Base-by-base conservation (phyloP, 2,113 vertebrate genomes). In the Pogonocichla stellata region DNA sequence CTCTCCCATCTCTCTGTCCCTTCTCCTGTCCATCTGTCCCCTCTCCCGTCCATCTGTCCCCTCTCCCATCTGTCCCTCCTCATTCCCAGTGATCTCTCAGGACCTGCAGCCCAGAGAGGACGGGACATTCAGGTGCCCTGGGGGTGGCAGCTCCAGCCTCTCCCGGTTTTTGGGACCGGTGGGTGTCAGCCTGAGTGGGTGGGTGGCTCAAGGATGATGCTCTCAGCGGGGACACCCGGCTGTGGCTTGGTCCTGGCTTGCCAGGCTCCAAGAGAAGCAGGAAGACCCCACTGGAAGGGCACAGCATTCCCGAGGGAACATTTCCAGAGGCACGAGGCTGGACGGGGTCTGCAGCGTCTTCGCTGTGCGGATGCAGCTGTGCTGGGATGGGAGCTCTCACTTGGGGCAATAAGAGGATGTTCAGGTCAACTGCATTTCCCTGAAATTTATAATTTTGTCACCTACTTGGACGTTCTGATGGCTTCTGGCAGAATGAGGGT, bases 321-420 rank as follows among this genome's bases (percentile, higher is more conserved):
- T 22, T 33, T 9, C 74, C 53, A 33, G 79, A 1, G 0, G 36
- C 34, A 3, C 3, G 0, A 25, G 31, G n/a, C 67, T 33, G 72
- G 24, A 42, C 4, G 3, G 56, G 54, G 4, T 45, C 33, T 0
- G 2, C 1, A 4, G 91, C 2, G 0, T 1, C 87, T 60, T 31
- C 0, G 2, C 77, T 2, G 7, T 1, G 29, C 1, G 2, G 91
- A 40, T 16, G 74, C 81, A 72, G 75, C 82, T 45, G 77, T 3
- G 36, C 75, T 12, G 86, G 50, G 31, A 36, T 34, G 2, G 0
- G 45, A 56, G 83, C 25, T 36, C 28, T 74, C 45, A 2, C 58
- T 60, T 12, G 45, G 10, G 60, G 61, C 74, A 48, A 22, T 65
- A 29, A 69, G 29, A 90, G 81, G 74, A 81, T 61, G 88, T 60